Percentiles rank a stretch among this genome's conserved stretches.
Conservation (phyloP, 2,797 vertebrate species). For the Petrocephalus sullivani region DNA sequence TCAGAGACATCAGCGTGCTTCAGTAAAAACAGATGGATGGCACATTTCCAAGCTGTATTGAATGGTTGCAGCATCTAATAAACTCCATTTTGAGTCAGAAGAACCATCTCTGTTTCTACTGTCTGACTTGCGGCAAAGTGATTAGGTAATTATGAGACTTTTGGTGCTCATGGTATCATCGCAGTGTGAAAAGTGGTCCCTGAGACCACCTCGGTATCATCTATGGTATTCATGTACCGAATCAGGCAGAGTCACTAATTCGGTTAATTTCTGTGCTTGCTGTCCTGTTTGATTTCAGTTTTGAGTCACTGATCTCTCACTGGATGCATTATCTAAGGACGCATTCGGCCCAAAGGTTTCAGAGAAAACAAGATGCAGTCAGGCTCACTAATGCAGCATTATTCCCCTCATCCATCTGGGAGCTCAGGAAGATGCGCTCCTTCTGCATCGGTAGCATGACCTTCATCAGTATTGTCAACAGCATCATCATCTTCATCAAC, state of each 20-base stretch:
- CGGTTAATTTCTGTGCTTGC: constrained; percentile 48
- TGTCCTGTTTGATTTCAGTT: constrained; percentile 55
- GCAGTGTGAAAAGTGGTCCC: background rate
- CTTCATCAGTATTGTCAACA: background rate
- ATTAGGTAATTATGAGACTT: background rate
- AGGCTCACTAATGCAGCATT: constrained; percentile 31
- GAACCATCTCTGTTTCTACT: background rate
- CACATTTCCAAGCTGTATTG: background rate
- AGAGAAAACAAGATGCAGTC: constrained; percentile 31
- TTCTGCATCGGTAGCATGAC: constrained; percentile 31
- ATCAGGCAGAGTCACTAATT: constrained; percentile 49
- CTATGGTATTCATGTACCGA: constrained; percentile 36
- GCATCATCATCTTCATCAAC: background rate
- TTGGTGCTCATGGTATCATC: background rate
- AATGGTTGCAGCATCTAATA: background rate
- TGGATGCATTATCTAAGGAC: constrained; percentile 48
- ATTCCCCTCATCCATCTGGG: constrained; percentile 29
- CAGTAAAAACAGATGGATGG: background rate
- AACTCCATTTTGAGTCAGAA: background rate
- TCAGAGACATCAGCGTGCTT: background rate
- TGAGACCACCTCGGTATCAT: constrained; percentile 7
- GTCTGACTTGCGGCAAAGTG: background rate
- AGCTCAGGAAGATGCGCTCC: constrained; percentile 40
- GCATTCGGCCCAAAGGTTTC: constrained; percentile 35
- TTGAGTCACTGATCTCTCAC: constrained; percentile 59